Evolutionary conservation across 2,113 vertebrate species (phyloP), one percentile per base, ranked within the genome.

Genomic region (Rhegmatorhina hoffmannsi): DNA sequence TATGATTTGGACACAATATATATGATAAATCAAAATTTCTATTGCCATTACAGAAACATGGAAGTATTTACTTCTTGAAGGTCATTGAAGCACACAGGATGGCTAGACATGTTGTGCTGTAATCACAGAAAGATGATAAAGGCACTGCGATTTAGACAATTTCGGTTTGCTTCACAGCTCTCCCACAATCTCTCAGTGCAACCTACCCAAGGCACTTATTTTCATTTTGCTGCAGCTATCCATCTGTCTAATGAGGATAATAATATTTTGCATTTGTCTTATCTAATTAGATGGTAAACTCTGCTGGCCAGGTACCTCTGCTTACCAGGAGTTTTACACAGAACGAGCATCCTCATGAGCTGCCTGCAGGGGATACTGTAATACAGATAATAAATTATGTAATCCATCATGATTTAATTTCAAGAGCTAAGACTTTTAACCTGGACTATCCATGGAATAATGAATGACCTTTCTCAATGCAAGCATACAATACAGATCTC

Each of bases 211-310:
- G 34, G 59, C 56, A 75, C 29, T 91, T 80, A 20, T 62, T 62
- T 85, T 85, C 75, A 80, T 62, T 82, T 36, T 77, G 63, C 75
- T 89, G 76, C 84, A 89, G 84, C 77, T 94, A 80, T 58, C 91
- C 85, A 69, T 78, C 72, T 89, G 67, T 43, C 80, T 93, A 87
- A 95, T 1, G 26, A 84, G 44, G 73, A 72, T 25, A 70, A 81
- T 59, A 67, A 44, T 47, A 73, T 73, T 84, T 92, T 55, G 79
- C 38, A 84, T 90, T 95, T 94, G 64, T 86, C 79, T 89, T 80
- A 69, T 24, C 80, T 67, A 52, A 78, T 94, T 87, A 89, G 33
- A 84, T 4, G 3, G 60, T 31, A 87, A 84, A 47, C 50, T 81
- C 46, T 67, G 29, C 63, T 90, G 86, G 63, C 40, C 86, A 81